phyloP scores from a whole-genome alignment of 2,888 invertebrate species.

The Tenthredo notha region DNA sequence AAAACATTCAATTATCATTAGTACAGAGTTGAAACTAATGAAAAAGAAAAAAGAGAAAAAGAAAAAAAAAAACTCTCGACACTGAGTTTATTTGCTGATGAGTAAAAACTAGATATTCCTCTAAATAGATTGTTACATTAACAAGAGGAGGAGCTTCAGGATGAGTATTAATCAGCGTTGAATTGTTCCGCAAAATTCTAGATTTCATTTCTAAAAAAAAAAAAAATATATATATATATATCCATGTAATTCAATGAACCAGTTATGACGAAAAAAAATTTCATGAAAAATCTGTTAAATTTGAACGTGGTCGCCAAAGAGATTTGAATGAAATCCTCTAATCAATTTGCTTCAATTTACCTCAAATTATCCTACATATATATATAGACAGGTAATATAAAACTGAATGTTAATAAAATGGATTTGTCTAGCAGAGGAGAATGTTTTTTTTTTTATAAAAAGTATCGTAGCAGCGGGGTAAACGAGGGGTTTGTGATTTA shows the following conservation, averaged over 20 bases:
- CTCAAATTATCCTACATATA: neutral
- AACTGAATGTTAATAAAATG: neutral
- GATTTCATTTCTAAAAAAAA: neutral
- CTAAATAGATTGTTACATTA: neutral
- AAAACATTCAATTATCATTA: neutral
- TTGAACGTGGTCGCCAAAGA: neutral
- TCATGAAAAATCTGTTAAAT: neutral
- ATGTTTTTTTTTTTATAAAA: neutral
- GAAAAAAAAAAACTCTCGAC: neutral
- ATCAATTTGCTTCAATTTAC: constrained; percentile 32
- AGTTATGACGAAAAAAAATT: neutral
- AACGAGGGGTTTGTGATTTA: neutral
- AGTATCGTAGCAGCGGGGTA: neutral
- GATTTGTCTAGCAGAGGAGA: neutral
- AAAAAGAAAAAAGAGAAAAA: neutral
- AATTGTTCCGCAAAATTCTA: neutral
- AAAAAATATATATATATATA: neutral
- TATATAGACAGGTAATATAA: neutral
- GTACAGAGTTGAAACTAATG: neutral
- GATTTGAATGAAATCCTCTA: constrained; percentile 1
- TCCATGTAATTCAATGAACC: neutral
- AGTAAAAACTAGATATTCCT: neutral
- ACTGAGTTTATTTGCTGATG: neutral
- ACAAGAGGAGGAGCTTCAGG: neutral
- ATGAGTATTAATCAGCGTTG: neutral